Base-by-base conservation (phyloP, 92 coral and sea anemone species). In the Heliopora coerulea region DNA sequence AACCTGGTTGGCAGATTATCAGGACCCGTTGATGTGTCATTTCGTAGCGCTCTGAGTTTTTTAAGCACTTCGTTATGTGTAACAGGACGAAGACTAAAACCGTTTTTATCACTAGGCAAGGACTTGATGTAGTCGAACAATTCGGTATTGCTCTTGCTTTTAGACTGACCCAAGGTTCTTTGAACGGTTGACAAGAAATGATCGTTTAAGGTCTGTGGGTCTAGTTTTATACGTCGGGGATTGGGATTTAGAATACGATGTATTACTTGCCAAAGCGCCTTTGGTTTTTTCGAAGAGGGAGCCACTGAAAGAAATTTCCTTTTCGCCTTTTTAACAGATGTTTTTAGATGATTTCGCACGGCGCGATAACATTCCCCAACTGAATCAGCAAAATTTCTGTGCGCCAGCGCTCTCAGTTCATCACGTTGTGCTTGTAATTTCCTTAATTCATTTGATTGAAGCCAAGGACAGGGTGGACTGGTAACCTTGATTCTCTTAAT, bases 231-330 rank as follows among this genome's bases (percentile, higher is more conserved):
- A 1, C 25, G 61, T 10, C 10, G 24, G 17, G 61, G 29, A 28
- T 21, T 56, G 17, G 61, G 61, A 28, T 56, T 15, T 56, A 56
- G 21, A 28, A 20, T 20, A 28, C 61, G 61, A 56, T 56, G 17
- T 15, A 56, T 56, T 13, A 56, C 61, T 56, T 37, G 42, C 42
- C 42, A 37, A 4, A 37, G 6, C 42, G 5, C 42, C 12, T 56
- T 56, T 15, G 61, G 61, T 56, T 56, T 56, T 28, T 56, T 56
- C 25, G 61, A 56, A 28, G 61, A 56, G 21, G 21, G 61, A 10
- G 61, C 61, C 61, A 28, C 21, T 23, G 61, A 20, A 28, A 17
- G 21, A 15, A 56, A 56, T 28, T 1, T 28, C 21, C 26, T 23
- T 21, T 56, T 21, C 3, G 61, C 61, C 61, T 56, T 56, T 56